phyloP scores from a whole-genome alignment of 2,797 vertebrate genomes.

The Vultur gryphus region DNA sequence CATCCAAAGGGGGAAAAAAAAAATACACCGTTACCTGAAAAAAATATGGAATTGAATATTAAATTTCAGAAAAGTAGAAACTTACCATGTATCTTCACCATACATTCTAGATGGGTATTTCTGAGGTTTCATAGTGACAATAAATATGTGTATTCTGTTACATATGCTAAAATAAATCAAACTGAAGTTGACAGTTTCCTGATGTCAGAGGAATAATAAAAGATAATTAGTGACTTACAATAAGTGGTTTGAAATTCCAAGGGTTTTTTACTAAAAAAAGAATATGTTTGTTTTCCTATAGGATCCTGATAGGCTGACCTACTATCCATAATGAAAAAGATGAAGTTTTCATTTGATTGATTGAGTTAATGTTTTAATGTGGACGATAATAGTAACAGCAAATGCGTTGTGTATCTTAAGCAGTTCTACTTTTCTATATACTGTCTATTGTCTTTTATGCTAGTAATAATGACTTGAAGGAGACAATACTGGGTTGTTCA shows the following conservation, averaged over 20 bases:
- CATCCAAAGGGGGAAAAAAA: neutral
- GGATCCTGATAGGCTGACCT: neutral
- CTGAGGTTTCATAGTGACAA: neutral
- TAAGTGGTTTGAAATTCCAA: neutral
- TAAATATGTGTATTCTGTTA: neutral
- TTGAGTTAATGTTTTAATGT: neutral
- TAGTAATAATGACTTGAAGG: neutral
- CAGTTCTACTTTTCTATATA: neutral
- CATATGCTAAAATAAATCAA: neutral
- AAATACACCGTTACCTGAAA: accelerated
- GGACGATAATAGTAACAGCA: neutral
- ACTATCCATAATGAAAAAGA: neutral
- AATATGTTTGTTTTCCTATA: neutral
- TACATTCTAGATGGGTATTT: neutral
- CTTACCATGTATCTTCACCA: neutral
- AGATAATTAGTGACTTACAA: neutral
- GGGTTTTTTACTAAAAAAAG: neutral
- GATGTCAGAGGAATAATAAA: neutral
- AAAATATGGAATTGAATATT: neutral
- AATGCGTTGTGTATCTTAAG: neutral
- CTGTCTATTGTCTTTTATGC: neutral
- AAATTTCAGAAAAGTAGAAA: neutral
- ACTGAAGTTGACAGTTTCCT: neutral
- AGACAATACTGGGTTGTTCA: neutral
- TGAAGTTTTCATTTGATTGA: neutral